A percentile compares a stretch with the other conserved stretches of the same genome.
phyloP scores from a whole-genome alignment of 2,797 vertebrate species.

The Cetoscarus ocellatus region DNA sequence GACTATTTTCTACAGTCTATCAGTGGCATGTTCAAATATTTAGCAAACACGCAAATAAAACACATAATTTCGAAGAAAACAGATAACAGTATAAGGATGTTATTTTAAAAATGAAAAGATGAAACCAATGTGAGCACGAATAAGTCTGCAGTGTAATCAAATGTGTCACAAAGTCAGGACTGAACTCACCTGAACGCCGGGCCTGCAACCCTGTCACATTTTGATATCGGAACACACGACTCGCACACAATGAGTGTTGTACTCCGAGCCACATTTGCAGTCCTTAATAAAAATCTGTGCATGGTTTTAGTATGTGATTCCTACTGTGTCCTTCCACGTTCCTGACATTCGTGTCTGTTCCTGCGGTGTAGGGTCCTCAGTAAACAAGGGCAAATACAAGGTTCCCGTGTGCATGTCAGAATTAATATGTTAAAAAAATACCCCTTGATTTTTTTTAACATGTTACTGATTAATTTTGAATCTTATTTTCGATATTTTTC shows the following conservation, averaged over 20 bases:
- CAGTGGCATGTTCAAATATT: too few species aligned
- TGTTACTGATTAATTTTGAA: too few species aligned
- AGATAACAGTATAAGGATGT: too few species aligned
- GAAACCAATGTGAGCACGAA: too few species aligned
- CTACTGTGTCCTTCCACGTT: conserved; percentile 68
- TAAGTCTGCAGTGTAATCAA: too few species aligned
- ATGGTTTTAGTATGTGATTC: conserved; percentile 54
- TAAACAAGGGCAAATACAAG: neutral
- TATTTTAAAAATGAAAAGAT: too few species aligned
- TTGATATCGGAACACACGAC: conserved; percentile 18
- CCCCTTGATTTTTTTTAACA: too few species aligned
- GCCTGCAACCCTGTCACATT: conserved; percentile 38
- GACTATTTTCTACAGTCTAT: too few species aligned
- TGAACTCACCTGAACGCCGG: conserved; percentile 67
- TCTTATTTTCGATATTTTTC: too few species aligned
- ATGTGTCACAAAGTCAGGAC: neutral
- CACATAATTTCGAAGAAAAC: too few species aligned
- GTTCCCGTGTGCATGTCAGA: conserved; percentile 59
- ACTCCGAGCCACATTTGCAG: conserved; percentile 33
- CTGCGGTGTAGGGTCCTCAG: conserved; percentile 39
- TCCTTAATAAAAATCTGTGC: conserved; percentile 65
- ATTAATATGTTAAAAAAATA: too few species aligned
- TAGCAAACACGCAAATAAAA: too few species aligned
- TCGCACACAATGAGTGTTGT: conserved; percentile 30
- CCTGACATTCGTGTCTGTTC: conserved; percentile 19